Percentiles rank a stretch among this genome's conserved stretches.
Evolutionary conservation across 2,113 vertebrate species (phyloP).

Genomic region (Strigops habroptila): DNA sequence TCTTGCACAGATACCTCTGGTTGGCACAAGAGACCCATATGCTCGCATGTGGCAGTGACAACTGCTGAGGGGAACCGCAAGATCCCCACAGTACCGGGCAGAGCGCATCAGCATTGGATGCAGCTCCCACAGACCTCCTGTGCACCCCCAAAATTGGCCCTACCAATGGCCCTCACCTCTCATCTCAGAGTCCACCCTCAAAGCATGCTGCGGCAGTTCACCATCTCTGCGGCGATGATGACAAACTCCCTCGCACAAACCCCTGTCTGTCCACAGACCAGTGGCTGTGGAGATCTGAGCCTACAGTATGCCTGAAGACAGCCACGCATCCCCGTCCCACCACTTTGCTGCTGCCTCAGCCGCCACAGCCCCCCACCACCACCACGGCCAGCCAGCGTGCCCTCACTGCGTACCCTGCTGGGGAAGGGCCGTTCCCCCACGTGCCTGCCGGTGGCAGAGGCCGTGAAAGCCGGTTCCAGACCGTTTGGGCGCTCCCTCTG

Average conservation of each 20-base stretch:
- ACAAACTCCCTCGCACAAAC: not conserved
- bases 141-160: too few species aligned
- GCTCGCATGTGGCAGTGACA: not conserved
- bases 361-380: too few species aligned
- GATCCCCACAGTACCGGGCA: not conserved
- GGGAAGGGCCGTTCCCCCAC: not conserved
- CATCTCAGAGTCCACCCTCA: not conserved
- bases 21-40: not conserved
- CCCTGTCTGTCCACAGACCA: not conserved
- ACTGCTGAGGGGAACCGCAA: not conserved
- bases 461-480: too few species aligned
- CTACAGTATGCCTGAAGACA: too few species aligned
- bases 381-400: too few species aligned
- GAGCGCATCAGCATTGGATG: not conserved
- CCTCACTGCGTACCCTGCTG: not conserved
- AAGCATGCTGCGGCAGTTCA: not conserved
- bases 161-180: not conserved
- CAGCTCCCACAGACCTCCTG: not conserved
- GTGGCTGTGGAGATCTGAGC: accelerated
- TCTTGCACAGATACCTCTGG: not conserved
- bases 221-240: not conserved
- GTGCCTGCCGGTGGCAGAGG: not conserved
- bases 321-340: too few species aligned
- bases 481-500: too few species aligned
- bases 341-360: too few species aligned